Evolutionary conservation across 2,797 vertebrate species (phyloP).

Genomic region (Gephyroberyx darwinii): DNA sequence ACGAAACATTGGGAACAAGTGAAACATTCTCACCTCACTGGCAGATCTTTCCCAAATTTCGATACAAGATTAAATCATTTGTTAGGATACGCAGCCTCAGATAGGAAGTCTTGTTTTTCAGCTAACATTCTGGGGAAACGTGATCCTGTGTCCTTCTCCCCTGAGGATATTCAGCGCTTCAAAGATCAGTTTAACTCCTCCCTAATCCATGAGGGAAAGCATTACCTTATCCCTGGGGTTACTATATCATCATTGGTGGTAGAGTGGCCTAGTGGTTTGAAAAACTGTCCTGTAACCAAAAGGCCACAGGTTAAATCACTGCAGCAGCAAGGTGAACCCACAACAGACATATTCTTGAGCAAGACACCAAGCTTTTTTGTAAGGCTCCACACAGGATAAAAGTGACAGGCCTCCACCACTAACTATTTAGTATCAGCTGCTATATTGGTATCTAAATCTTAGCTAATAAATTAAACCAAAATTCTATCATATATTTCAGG

Average conservation of each 20-base stretch:
- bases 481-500: no score
- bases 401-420: no score
- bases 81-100: background rate
- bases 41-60: no score
- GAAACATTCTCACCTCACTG: no score
- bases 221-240: constrained; percentile 29
- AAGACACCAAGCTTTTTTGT: background rate
- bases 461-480: no score
- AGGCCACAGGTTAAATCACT: constrained; percentile 33
- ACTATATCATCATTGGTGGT: constrained; percentile 26
- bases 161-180: constrained; percentile 31
- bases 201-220: constrained; percentile 46
- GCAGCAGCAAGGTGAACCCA: background rate
- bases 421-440: no score
- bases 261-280: background rate
- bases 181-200: constrained; percentile 46
- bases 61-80: no score
- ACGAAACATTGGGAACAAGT: no score
- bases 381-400: no score
- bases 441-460: no score
- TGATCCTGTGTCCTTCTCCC: constrained; percentile 39
- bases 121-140: constrained; percentile 34
- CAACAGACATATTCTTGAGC: no score
- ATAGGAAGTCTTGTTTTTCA: constrained; percentile 23
- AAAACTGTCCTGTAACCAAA: constrained; percentile 2